These are phyloP conservation scores for Oreohelix idahoensis DNA, from an alignment of 1,140 invertebrate species.

Conservation along the genomic window DNA sequence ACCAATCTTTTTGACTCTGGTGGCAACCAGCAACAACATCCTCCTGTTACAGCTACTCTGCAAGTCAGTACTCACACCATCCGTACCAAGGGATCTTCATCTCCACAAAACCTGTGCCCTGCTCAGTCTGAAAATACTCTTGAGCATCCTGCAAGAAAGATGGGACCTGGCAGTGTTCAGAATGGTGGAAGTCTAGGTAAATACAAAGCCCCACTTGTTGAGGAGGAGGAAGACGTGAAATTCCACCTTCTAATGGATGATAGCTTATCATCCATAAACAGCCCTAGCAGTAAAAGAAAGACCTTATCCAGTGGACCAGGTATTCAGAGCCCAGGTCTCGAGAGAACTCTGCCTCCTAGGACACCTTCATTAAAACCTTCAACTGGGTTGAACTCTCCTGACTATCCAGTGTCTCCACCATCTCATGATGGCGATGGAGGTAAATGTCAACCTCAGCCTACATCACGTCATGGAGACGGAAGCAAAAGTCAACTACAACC, in stretches of 20 bases:
- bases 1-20: conserved; percentile 87
- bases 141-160: conserved; percentile 26
- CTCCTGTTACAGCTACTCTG: conserved; percentile 51
- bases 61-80: conserved; percentile 46
- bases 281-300: conserved; percentile 53
- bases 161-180: conserved; percentile 1
- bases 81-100: conserved; percentile 37
- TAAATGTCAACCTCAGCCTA: too few relatives aligned
- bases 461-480: too few relatives aligned
- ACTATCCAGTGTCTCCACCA: conserved; percentile 7
- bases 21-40: conserved; percentile 43
- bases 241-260: conserved; percentile 20
- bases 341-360: conserved; percentile 21
- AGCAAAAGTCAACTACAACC: too few relatives aligned
- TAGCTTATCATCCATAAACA: conserved; percentile 49
- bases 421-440: neutral
- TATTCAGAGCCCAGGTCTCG: neutral
- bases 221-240: conserved; percentile 52
- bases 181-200: conserved; percentile 30
- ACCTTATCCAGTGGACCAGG: neutral
- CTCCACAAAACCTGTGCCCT: conserved; percentile 26
- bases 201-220: conserved; percentile 57
- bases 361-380: conserved; percentile 18
- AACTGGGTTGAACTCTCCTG: conserved; percentile 12
- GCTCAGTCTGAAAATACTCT: conserved; percentile 40